Evolutionary conservation across 2,113 vertebrate species (phyloP).

Genomic region (Lophius piscatorius): DNA sequence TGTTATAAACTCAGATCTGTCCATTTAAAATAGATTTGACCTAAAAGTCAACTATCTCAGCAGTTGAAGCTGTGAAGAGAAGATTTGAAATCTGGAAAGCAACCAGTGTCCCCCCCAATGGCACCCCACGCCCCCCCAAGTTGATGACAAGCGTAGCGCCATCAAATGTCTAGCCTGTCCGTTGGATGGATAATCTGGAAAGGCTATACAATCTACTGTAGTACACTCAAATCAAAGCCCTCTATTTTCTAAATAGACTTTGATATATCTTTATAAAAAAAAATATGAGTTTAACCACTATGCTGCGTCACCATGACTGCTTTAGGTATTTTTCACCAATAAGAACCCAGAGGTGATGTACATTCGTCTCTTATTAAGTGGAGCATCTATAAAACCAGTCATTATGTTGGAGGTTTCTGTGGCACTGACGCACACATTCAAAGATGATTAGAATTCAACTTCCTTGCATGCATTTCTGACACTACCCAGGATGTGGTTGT

Average conservation of each 20-base stretch:
- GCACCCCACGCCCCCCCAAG: no score
- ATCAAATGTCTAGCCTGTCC: no score
- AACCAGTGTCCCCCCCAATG: no score
- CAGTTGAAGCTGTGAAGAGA: slow-evolving; percentile 2
- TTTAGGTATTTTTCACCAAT: background rate
- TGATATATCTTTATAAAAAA: no score
- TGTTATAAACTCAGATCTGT: slow-evolving; percentile 10
- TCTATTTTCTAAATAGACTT: no score
- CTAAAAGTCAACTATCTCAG: background rate
- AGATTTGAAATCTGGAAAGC: slow-evolving; percentile 26
- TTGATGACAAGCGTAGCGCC: no score
- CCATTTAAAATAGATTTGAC: background rate
- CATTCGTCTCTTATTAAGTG: slow-evolving; percentile 29
- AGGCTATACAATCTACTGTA: no score
- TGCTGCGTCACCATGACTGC: background rate
- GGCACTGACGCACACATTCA: slow-evolving; percentile 24
- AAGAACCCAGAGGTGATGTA: slow-evolving; percentile 16
- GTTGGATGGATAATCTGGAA: no score
- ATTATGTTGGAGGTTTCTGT: slow-evolving; percentile 31
- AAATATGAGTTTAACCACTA: no score
- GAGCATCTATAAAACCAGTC: slow-evolving; percentile 21
- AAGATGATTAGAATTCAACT: slow-evolving; percentile 40
- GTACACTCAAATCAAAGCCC: slow-evolving; percentile 2
- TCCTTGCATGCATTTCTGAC: slow-evolving; percentile 42
- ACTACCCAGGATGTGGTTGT: slow-evolving; percentile 78